phyloP scores from a whole-genome alignment of 2,888 invertebrate species.

The Achlya flavicornis region DNA sequence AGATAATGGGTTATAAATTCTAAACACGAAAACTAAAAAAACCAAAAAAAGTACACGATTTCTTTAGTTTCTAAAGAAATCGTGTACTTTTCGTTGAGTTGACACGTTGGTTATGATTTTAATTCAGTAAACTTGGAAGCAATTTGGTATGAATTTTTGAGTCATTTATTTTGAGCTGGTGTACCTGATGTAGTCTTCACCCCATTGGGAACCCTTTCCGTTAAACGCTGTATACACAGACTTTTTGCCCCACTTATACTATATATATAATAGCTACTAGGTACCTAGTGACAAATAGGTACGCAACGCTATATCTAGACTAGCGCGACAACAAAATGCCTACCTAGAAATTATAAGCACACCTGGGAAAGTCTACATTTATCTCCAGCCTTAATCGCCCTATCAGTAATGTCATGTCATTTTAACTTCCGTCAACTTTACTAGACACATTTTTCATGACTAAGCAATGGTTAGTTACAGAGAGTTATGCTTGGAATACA shows the following conservation, averaged over 20 bases:
- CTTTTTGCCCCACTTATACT: not conserved
- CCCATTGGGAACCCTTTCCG: too few relatives aligned
- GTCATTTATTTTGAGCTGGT: too few relatives aligned
- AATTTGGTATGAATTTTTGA: too few relatives aligned
- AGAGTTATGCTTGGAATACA: not conserved
- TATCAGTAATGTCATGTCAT: slow-evolving; percentile 29
- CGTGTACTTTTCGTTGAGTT: too few relatives aligned
- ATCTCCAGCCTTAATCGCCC: slow-evolving; percentile 30
- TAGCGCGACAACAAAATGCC: slow-evolving; percentile 14
- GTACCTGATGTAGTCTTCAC: too few relatives aligned
- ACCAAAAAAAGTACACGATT: too few relatives aligned
- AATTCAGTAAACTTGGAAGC: too few relatives aligned
- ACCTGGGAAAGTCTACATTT: slow-evolving; percentile 39
- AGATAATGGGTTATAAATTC: too few relatives aligned
- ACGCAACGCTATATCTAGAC: not conserved
- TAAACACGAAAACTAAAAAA: too few relatives aligned
- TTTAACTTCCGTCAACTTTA: slow-evolving; percentile 27
- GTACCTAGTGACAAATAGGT: not conserved
- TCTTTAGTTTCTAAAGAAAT: too few relatives aligned
- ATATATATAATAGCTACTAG: not conserved
- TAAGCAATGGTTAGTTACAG: not conserved
- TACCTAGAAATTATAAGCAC: slow-evolving; percentile 26
- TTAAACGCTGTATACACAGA: not conserved
- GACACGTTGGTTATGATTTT: too few relatives aligned
- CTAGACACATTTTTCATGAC: not conserved